Base-by-base conservation (phyloP, 2,113 vertebrate genomes). In the Centropristis striata region DNA sequence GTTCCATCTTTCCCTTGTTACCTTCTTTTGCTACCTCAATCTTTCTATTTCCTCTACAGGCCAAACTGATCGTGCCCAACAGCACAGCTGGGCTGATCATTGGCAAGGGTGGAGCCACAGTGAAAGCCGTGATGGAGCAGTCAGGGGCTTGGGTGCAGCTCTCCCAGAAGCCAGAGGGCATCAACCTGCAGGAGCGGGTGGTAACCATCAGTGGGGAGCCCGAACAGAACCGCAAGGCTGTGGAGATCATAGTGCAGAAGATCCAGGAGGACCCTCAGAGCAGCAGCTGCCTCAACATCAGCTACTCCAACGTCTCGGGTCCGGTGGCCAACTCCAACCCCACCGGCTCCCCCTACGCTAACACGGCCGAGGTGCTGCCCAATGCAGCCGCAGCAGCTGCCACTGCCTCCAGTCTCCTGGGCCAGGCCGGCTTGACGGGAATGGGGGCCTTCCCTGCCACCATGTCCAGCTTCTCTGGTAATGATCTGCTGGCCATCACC, bases 281-380 rank as follows among this genome's bases (percentile, higher is more conserved):
- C 94, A 97, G 96, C 92, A 97, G 96, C 93, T 97, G 97, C 90
- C 96, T 98, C 89, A 98, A 98, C 94, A 98, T 98, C 90, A 97
- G 96, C 93, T 98, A 98, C 61, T 97, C 96, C 94, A 98, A 98
- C 86, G 95, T 97, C 88, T 96, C 97, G 0, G 97, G 97, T 74
- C 97, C 97, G 0, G 97, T 98, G 78, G 97, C 97, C 91, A 98
- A 98, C 94, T 98, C 97, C 92, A 98, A 98, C 92, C 97, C 97
- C 71, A 98, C 97, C 21, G 97, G 97, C 82, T 98, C 97, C 1
- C 97, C 97, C 5, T 98, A 98, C 12, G 97, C 97, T 85, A 98
- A 96, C 78, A 96, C 97, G 0, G 94, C 96, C 0, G 97, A 97
- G 76, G 97, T 97, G 67, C 86, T 96, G 90, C 96, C 96, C 0